Percentiles rank a stretch among this genome's conserved stretches.
phyloP scores from a whole-genome alignment of 2,797 vertebrate species.

The Leontopithecus rosalia region DNA sequence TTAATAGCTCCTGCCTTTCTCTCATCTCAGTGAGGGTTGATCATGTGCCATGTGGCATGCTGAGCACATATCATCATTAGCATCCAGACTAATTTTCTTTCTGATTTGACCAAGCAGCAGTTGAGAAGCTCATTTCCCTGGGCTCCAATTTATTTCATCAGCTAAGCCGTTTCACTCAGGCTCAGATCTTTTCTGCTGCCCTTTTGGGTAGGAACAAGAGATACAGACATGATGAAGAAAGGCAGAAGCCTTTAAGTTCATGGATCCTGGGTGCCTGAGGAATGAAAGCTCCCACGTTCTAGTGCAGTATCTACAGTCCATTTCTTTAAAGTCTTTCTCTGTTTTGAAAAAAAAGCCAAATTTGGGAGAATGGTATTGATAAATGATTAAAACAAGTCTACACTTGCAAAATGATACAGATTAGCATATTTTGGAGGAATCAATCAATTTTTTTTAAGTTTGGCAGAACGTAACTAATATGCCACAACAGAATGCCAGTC shows the following conservation, averaged over 20 bases:
- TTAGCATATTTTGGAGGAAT: neutral
- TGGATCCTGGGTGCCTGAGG: neutral
- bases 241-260: neutral
- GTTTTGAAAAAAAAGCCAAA: neutral
- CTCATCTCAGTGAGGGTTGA: constrained; percentile 39
- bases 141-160: constrained; percentile 53
- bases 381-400: neutral
- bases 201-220: constrained; percentile 19
- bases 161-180: neutral
- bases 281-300: neutral
- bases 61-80: constrained; percentile 59
- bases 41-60: neutral
- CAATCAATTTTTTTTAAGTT: neutral
- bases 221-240: neutral
- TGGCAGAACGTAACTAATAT: neutral
- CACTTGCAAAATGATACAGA: neutral
- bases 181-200: constrained; percentile 37
- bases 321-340: neutral
- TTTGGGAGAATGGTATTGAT: neutral
- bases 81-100: constrained; percentile 68
- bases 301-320: neutral
- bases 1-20: constrained; percentile 41
- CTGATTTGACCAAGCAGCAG: constrained; percentile 52
- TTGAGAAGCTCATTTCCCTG: constrained; percentile 52
- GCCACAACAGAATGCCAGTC: neutral